phyloP scores from a whole-genome alignment of 2,888 invertebrate genomes.

The Heterodera filipjevi region DNA sequence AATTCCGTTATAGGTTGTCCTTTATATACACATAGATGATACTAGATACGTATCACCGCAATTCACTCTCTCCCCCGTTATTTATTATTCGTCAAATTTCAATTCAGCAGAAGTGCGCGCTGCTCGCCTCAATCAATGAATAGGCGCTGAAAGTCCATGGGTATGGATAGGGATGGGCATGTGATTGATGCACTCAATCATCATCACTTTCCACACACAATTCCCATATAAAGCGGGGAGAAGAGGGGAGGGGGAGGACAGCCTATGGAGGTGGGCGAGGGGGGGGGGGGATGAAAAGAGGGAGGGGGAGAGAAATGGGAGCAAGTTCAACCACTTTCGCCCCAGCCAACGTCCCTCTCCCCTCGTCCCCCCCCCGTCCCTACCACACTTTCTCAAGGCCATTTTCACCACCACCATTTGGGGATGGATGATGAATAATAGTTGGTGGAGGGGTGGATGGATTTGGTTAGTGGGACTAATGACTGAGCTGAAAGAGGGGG shows the following conservation, averaged over 20 bases:
- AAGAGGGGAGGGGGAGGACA: not conserved
- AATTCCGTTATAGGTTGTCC: too few relatives aligned
- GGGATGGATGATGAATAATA: not conserved
- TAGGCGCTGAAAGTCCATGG: not conserved
- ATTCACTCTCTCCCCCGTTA: not conserved
- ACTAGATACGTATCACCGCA: too few relatives aligned
- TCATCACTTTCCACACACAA: not conserved
- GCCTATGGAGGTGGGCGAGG: too few relatives aligned
- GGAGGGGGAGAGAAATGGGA: not conserved
- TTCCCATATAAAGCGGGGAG: not conserved
- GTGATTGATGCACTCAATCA: not conserved
- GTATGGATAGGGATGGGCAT: not conserved
- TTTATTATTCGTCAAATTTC: slow-evolving; percentile 7
- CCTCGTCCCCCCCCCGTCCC: too few relatives aligned
- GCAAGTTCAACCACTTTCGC: too few relatives aligned
- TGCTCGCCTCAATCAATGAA: slow-evolving; percentile 5
- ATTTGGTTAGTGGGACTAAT: too few relatives aligned
- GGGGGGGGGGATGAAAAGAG: not conserved
- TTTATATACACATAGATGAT: too few relatives aligned
- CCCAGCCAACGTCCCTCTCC: too few relatives aligned
- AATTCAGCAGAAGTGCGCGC: not conserved
- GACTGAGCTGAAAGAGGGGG: too few relatives aligned
- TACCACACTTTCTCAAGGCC: not conserved
- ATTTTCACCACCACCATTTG: not conserved
- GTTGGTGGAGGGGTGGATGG: not conserved